phyloP scores from a whole-genome alignment of 2,797 vertebrate species.

The Poecilia gillii region DNA sequence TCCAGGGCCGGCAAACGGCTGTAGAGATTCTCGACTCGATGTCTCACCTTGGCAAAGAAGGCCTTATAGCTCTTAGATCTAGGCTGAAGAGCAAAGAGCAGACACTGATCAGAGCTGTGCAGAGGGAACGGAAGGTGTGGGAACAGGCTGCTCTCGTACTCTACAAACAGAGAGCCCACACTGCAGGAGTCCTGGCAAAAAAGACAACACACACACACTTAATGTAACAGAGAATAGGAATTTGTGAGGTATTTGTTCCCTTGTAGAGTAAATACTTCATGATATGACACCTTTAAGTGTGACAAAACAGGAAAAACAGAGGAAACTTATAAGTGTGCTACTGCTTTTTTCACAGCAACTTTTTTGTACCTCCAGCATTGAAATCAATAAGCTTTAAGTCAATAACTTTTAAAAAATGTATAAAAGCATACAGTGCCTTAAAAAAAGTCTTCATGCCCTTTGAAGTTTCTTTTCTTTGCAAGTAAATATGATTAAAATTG shows the following conservation, averaged over 20 bases:
- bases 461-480: too few species aligned
- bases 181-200: constrained; percentile 84
- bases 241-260: neutral
- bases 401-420: too few species aligned
- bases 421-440: too few species aligned
- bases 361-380: too few species aligned
- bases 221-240: neutral
- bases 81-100: constrained; percentile 90
- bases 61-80: constrained; percentile 88
- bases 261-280: neutral
- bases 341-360: too few species aligned
- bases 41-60: constrained; percentile 88
- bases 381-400: too few species aligned
- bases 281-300: too few species aligned
- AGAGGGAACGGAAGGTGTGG: constrained; percentile 90
- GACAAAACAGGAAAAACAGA: too few species aligned
- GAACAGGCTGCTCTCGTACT: constrained; percentile 85
- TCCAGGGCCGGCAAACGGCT: neutral
- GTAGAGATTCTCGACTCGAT: neutral
- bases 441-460: too few species aligned
- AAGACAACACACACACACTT: constrained; percentile 22
- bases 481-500: too few species aligned
- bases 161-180: constrained; percentile 87
- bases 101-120: constrained; percentile 79
- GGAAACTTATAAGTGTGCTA: too few species aligned